phyloP scores from a whole-genome alignment of 2,797 vertebrate species.

The Myripristis murdjan region DNA sequence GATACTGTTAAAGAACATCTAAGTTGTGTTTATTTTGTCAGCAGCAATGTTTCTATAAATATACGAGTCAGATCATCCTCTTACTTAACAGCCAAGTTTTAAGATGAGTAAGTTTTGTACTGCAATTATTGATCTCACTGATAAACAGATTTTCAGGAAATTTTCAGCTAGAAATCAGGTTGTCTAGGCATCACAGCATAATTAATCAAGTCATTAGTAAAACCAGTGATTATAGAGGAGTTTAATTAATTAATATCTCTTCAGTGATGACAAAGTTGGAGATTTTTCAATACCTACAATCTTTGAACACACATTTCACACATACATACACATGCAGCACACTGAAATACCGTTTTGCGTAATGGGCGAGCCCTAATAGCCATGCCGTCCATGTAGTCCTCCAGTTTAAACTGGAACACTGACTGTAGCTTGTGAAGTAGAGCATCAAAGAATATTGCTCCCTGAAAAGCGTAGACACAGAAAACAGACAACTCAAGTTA shows the following conservation, averaged over 20 bases:
- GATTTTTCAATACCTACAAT: not conserved
- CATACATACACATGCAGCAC: not conserved
- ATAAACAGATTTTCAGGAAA: not conserved
- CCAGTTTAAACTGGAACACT: slow-evolving; percentile 95
- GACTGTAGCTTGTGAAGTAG: slow-evolving; percentile 95
- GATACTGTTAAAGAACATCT: too few species aligned
- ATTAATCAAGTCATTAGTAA: too few species aligned
- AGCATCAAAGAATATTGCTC: slow-evolving; percentile 92
- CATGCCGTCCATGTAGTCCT: slow-evolving; percentile 98
- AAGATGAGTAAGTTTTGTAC: not conserved
- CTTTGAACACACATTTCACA: not conserved
- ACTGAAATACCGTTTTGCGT: slow-evolving; percentile 89
- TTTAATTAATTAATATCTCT: too few species aligned
- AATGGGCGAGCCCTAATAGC: slow-evolving; percentile 94
- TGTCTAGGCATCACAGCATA: not conserved
- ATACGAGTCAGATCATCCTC: not conserved
- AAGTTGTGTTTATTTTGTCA: too few species aligned
- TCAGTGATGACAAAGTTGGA: not conserved
- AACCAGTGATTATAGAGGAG: too few species aligned
- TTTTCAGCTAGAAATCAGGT: too few species aligned
- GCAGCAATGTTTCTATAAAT: not conserved
- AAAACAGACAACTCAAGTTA: not conserved
- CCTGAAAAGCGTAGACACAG: slow-evolving; percentile 81
- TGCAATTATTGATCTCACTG: not conserved
- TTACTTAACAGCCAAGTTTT: too few species aligned